A percentile compares a stretch with the other conserved stretches of the same genome.
Conservation (phyloP, 2,888 invertebrate genomes). For the Conus canariensis region DNA sequence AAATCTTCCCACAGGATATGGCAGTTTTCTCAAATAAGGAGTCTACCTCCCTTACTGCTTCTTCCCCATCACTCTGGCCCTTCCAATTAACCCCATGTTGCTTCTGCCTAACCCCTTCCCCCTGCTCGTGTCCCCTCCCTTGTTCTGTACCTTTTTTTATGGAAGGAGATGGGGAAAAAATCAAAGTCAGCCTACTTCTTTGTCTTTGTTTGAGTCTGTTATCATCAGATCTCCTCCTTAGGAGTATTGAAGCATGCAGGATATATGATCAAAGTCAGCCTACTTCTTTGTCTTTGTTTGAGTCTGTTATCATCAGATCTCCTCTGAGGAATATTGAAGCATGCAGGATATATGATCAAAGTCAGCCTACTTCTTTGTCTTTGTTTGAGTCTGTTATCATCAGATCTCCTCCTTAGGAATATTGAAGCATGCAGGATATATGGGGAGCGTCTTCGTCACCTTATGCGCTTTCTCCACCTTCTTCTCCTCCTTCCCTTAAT, state of each 20-base stretch:
- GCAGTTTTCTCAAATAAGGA: not conserved
- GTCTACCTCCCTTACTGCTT: not conserved
- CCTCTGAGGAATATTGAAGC: conserved; percentile 24
- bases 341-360: not conserved
- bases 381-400: not conserved
- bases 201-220: not conserved
- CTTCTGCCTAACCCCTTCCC: not conserved
- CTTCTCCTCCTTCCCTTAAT: too few relatives aligned
- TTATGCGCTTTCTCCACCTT: too few relatives aligned
- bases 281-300: not conserved
- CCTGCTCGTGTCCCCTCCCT: not conserved
- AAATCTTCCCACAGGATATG: not conserved
- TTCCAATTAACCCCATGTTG: not conserved
- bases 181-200: not conserved
- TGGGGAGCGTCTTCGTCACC: not conserved
- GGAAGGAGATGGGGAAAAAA: too few relatives aligned
- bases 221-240: not conserved
- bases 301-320: conserved; percentile 19
- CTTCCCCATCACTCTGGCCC: not conserved
- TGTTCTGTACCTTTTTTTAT: not conserved
- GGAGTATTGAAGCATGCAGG: conserved; percentile 26
- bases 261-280: not conserved
- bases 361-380: not conserved
- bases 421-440: conserved; percentile 3
- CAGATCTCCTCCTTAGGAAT: conserved; percentile 15